phyloP scores from a whole-genome alignment of 64 coral and sea anemone species.

The Dendronephthya gigantea region DNA sequence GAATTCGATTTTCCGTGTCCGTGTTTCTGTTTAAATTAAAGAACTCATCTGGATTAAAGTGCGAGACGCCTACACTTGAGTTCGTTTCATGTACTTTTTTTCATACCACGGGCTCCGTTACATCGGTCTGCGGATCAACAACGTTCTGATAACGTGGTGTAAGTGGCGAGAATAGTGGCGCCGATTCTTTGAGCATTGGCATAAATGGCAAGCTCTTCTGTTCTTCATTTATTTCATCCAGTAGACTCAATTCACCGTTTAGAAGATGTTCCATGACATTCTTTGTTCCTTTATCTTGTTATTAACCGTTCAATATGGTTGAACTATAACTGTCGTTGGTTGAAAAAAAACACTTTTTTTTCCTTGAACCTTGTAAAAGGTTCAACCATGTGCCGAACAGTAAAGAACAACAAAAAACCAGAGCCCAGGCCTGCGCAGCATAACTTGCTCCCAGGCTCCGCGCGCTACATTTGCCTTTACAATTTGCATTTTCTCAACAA shows the following conservation, averaged over 20 bases:
- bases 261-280: neutral
- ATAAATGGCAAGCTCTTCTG: neutral
- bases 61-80: neutral
- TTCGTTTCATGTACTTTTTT: neutral
- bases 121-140: neutral
- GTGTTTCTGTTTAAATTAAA: neutral
- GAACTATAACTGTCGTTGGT: neutral
- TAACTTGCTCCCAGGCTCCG: no score
- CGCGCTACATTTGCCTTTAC: no score
- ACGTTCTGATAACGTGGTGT: neutral
- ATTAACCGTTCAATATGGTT: neutral
- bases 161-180: neutral
- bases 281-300: neutral
- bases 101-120: neutral
- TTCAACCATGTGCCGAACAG: conserved; percentile 2
- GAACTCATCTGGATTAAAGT: neutral
- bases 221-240: neutral
- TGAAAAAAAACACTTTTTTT: neutral
- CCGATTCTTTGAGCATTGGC: neutral
- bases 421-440: neutral
- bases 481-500: no score
- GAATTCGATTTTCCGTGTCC: neutral
- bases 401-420: neutral
- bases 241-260: neutral
- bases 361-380: neutral